Base-by-base conservation (phyloP, 2,797 vertebrate genomes). In the Tragopan temminckii region DNA sequence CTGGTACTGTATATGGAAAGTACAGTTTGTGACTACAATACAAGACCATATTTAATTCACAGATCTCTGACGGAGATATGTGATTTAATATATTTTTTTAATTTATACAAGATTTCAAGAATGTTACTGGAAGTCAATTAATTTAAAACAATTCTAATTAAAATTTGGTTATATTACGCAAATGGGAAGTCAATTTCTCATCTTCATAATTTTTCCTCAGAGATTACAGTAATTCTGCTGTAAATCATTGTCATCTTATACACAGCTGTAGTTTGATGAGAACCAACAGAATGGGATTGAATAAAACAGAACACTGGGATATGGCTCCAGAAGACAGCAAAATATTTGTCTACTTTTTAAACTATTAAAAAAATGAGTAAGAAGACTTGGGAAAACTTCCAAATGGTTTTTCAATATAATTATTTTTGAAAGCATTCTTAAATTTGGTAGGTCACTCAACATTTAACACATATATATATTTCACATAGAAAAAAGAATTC, bases 121-220 rank as follows among this genome's bases (percentile, higher is more conserved):
- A 75, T 57, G 38, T 59, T 80, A 71, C 64, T 78, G 40, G 40
- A 88, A 93, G 42, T 67, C 31, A 91, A 67, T 93, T 88, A 81
- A 94, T 91, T 94, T 82, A 62, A 93, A 89, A 75, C 11, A 45
- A 78, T 74, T 85, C 46, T 64, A 95, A 88, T 96, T 89, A 95
- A 95, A 85, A 83, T 93, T 76, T 75, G 33, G 45, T 68, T 94
- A 62, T 68, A 21, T n/a, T 82, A 62, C 63, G 55, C 0, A 14
- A 86, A 23, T 72, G 20, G 46, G 31, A 93, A 94, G 74, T 53
- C 15, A 84, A 61, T 85, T 80, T 94, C 93, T 96, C 72, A 80
- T 66, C 43, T 59, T 40, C 31, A 6, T 69, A 53, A 67, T 75
- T 87, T 89, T 85, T 93, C 76, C 53, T 85, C n/a, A 43, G 90